phyloP scores from a whole-genome alignment of 2,113 vertebrate genomes.

The Anas platyrhynchos region DNA sequence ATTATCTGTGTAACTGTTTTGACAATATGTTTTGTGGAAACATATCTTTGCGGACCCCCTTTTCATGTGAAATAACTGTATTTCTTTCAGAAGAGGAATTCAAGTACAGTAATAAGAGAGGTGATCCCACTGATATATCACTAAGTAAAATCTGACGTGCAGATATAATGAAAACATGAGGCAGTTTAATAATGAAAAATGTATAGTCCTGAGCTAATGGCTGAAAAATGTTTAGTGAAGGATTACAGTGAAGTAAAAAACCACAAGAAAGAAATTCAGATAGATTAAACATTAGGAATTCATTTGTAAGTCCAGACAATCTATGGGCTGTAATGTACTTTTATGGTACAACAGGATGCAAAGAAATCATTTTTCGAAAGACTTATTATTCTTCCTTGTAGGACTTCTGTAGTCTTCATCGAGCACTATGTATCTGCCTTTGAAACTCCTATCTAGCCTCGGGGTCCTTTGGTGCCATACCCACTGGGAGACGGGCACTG shows the following conservation, averaged over 20 bases:
- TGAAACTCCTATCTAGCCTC: neutral
- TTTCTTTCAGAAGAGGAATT: conserved; percentile 46
- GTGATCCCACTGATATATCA: conserved; percentile 63
- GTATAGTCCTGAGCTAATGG: conserved; percentile 67
- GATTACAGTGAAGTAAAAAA: conserved; percentile 61
- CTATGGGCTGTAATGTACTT: conserved; percentile 49
- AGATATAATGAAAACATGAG: conserved; percentile 68
- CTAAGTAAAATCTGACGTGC: conserved; percentile 51
- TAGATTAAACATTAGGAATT: conserved; percentile 73
- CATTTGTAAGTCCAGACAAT: conserved; percentile 69
- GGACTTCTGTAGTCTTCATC: neutral
- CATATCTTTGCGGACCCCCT: neutral
- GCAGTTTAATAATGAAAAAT: conserved; percentile 69
- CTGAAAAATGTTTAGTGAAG: conserved; percentile 66
- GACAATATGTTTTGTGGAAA: neutral
- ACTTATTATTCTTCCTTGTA: conserved; percentile 21
- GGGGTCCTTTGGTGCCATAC: neutral
- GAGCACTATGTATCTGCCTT: neutral
- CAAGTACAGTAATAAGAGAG: conserved; percentile 46
- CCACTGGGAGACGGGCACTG: neutral
- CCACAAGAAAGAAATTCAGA: conserved; percentile 71
- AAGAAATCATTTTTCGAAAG: neutral
- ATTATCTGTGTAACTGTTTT: neutral
- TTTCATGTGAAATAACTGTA: conserved; percentile 26
- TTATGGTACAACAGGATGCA: neutral